Conservation (phyloP, 2,888 invertebrate genomes). For the Entomobrya proxima region DNA sequence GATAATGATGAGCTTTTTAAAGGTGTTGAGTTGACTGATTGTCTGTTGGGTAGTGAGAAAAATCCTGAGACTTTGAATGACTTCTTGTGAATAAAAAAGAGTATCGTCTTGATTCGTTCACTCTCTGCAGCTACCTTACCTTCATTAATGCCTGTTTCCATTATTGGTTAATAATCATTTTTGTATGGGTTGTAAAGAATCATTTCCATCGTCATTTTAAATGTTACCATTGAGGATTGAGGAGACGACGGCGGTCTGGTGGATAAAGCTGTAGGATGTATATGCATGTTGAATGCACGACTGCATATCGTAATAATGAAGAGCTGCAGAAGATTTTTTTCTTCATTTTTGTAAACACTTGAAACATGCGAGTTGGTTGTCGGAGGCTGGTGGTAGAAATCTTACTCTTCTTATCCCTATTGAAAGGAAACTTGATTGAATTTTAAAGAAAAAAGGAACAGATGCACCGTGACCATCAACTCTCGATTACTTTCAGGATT, state of each 20-base stretch:
- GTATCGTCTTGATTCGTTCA: slow-evolving; percentile 15
- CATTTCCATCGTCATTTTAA: not conserved
- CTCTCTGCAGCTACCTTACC: not conserved
- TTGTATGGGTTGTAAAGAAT: not conserved
- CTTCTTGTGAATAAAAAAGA: not conserved
- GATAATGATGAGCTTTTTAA: not conserved
- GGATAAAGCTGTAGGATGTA: too few species aligned
- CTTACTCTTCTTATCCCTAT: too few species aligned
- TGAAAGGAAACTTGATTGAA: too few species aligned
- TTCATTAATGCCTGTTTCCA: slow-evolving; percentile 14
- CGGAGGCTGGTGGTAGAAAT: too few species aligned
- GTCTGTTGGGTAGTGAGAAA: not conserved
- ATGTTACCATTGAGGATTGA: too few species aligned
- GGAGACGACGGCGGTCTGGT: too few species aligned
- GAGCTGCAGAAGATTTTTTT: too few species aligned
- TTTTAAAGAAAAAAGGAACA: not conserved
- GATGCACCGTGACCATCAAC: not conserved
- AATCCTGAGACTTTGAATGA: slow-evolving; percentile 9
- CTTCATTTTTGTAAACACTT: not conserved
- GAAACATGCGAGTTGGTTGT: not conserved
- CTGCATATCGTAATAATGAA: too few species aligned
- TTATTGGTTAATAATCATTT: slow-evolving; percentile 29
- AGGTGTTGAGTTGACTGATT: slow-evolving; percentile 35
- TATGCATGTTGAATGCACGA: too few species aligned
- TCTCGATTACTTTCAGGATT: not conserved